Percentiles rank a stretch among this genome's conserved stretches.
phyloP scores from a whole-genome alignment of 2,888 invertebrate species.

The Cataglyphis cursor region DNA sequence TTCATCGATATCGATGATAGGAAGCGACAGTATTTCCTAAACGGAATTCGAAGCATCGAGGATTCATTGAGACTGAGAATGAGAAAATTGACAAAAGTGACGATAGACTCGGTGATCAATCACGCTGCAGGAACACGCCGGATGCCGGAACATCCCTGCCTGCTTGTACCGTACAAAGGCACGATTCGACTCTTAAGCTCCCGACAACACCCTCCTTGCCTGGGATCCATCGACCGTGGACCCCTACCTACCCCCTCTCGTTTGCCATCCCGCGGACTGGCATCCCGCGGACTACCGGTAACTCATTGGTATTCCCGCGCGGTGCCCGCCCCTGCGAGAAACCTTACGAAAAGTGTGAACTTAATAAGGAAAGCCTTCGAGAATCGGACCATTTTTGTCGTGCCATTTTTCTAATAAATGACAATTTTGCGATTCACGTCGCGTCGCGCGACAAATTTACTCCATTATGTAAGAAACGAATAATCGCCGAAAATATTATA shows the following conservation, averaged over 20 bases:
- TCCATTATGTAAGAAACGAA: neutral
- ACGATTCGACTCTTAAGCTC: slow-evolving; percentile 66
- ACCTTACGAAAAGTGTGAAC: slow-evolving; percentile 86
- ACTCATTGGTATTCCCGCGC: slow-evolving; percentile 85
- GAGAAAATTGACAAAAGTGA: slow-evolving; percentile 70
- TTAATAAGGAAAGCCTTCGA: slow-evolving; percentile 86
- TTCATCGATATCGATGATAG: neutral
- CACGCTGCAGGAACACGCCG: slow-evolving; percentile 58
- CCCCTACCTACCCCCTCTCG: slow-evolving; percentile 57
- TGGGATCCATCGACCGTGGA: slow-evolving; percentile 60
- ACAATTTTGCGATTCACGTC: slow-evolving; percentile 50
- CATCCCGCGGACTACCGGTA: slow-evolving; percentile 73
- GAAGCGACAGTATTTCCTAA: neutral
- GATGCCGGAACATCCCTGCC: slow-evolving; percentile 40
- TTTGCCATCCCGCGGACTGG: slow-evolving; percentile 69
- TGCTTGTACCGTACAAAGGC: slow-evolving; percentile 52
- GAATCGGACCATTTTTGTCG: slow-evolving; percentile 83
- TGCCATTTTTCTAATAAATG: slow-evolving; percentile 60
- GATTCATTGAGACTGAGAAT: slow-evolving; percentile 30
- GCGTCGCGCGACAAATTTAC: slow-evolving; percentile 27
- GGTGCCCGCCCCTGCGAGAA: slow-evolving; percentile 79
- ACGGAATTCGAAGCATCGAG: neutral
- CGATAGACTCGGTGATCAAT: slow-evolving; percentile 70
- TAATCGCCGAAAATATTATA: neutral
- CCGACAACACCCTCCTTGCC: slow-evolving; percentile 57